Evolutionary conservation across 2,797 vertebrate species (phyloP), one percentile per base, ranked within the genome.

Genomic region (Pseudochaenichthys georgianus): DNA sequence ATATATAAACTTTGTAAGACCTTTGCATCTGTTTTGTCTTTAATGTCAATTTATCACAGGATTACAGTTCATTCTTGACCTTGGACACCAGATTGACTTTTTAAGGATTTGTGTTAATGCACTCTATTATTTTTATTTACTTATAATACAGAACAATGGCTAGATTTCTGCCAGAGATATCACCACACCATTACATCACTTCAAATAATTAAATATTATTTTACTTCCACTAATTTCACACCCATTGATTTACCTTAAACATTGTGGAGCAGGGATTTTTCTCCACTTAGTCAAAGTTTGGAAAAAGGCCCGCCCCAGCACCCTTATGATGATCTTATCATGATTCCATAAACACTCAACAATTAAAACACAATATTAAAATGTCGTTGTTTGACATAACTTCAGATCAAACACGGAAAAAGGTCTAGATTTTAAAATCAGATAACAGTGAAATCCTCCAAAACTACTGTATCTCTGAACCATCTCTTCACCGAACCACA

Each of bases 1-100:
- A 48, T 64, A 77, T 75, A 83, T 76, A 77, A 47, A 83, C 9
- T 90, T 90, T 90, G 75, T 86, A 83, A 11, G 15, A 82, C 89
- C 80, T 84, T 81, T 75, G 75, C 66, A 80, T 53, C 61, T 69
- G 55, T 75, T 69, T 77, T 83, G 75, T 87, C 77, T 75, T 74
- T 46, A 62, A 51, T 83, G 9, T 38, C 5, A 15, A 48, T 3
- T 23, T 50, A 13, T 71, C 41, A 38, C 34, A 38, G 4, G 52
- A 7, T n/a, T 15, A 64, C 42, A 34, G 15, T 55, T 48, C 19
- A 66, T 31, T 64, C 1, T 58, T 45, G 11, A 45, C 21, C 28
- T 57, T 50, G 21, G 21, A 63, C 62, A 52, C 13, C 19, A 28
- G 50, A 63, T 57, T 15, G 48, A 70, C 43, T n/a, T 45, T 41